Conservation (phyloP, 1,140 invertebrate genomes). For the Drosophila melanogaster region DNA sequence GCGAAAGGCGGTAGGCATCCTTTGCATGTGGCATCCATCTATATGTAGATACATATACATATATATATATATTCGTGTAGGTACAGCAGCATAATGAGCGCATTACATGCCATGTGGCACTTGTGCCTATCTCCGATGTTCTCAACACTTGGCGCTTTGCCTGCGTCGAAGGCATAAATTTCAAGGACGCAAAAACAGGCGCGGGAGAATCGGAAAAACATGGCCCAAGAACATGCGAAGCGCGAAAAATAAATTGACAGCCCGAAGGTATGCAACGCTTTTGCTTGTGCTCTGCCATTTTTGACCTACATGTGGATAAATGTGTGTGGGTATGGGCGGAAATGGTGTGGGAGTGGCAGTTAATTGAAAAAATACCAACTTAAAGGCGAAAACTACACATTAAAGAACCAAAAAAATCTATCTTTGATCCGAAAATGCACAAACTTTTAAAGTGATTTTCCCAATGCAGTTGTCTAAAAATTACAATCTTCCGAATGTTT, state of each 20-base stretch:
- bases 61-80: slow-evolving; percentile 23
- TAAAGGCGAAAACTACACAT: not conserved
- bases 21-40: slow-evolving; percentile 69
- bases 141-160: slow-evolving; percentile 61
- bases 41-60: slow-evolving; percentile 8
- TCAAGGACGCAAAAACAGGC: slow-evolving; percentile 62
- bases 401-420: not conserved
- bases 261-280: slow-evolving; percentile 66
- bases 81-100: slow-evolving; percentile 71
- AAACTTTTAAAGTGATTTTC: no score
- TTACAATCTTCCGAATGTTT: not conserved
- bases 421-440: no score
- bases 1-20: slow-evolving; percentile 12
- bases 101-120: slow-evolving; percentile 76
- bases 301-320: slow-evolving; percentile 63
- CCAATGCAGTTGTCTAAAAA: no score
- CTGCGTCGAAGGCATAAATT: slow-evolving; percentile 79
- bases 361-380: not conserved
- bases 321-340: not conserved
- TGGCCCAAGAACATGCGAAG: slow-evolving; percentile 63
- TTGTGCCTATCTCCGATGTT: slow-evolving; percentile 53
- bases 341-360: not conserved
- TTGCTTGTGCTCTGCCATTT: slow-evolving; percentile 49
- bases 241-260: slow-evolving; percentile 77
- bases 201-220: slow-evolving; percentile 27